A percentile compares a stretch with the other conserved stretches of the same genome.
Conservation (phyloP, 2,888 invertebrate species). For the Polyommatus icarus region DNA sequence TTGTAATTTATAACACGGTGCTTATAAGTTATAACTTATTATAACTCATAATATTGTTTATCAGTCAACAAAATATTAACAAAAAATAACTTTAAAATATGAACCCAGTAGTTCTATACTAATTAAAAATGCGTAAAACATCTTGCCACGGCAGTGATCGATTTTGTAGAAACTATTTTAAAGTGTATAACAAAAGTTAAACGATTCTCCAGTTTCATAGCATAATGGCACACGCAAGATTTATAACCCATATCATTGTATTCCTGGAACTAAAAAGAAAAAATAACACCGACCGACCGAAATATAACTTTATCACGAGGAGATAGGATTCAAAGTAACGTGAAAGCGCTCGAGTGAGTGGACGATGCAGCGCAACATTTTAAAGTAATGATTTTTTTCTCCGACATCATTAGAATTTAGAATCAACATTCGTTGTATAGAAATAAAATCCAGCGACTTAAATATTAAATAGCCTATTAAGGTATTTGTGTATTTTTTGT, state of each 20-base stretch:
- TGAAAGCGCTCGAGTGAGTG: neutral
- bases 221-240: slow-evolving; percentile 28
- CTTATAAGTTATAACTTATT: no score
- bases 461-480: neutral
- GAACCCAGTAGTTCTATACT: neutral
- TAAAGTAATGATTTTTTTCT: slow-evolving; percentile 11
- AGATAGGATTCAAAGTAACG: neutral
- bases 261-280: slow-evolving; percentile 20
- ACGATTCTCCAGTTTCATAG: slow-evolving; percentile 26
- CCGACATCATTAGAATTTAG: slow-evolving; percentile 9
- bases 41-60: no score
- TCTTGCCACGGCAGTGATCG: slow-evolving; percentile 12
- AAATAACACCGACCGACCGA: neutral
- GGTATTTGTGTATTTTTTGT: neutral
- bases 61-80: no score
- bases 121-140: neutral
- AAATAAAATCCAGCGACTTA: neutral
- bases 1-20: no score
- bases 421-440: slow-evolving; percentile 6
- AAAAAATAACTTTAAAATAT: neutral
- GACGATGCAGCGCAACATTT: slow-evolving; percentile 9
- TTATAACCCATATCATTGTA: slow-evolving; percentile 26
- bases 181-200: slow-evolving; percentile 12
- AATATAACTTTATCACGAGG: neutral
- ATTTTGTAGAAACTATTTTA: slow-evolving; percentile 34